These are phyloP conservation scores for Ictidomys tridecemlineatus DNA, from an alignment of 2,113 vertebrate species.

Conservation along the genomic window DNA sequence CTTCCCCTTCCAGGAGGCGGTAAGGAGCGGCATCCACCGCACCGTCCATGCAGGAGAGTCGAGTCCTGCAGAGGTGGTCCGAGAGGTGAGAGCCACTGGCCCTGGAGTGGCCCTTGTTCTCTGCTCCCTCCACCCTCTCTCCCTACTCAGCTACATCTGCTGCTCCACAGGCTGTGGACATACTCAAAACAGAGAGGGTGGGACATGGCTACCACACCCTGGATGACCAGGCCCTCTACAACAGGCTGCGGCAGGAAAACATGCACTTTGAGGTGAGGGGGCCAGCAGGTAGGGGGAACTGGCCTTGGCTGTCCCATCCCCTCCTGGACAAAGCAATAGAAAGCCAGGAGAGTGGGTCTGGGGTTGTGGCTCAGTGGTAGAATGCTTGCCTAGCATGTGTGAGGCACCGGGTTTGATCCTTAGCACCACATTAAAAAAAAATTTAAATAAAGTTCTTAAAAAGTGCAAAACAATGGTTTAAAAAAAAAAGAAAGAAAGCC, in stretches of 20 bases:
- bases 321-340: background rate
- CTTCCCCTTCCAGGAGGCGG: slow-evolving; percentile 91
- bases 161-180: slow-evolving; percentile 92
- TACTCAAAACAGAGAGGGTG: slow-evolving; percentile 94
- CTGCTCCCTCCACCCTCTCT: fast-evolving
- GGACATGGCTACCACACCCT: slow-evolving; percentile 96
- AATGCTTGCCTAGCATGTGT: too few relatives aligned
- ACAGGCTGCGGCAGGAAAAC: slow-evolving; percentile 87
- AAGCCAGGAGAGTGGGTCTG: too few relatives aligned
- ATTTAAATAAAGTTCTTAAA: too few relatives aligned
- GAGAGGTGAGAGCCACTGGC: slow-evolving; percentile 88
- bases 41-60: slow-evolving; percentile 97
- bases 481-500: too few relatives aligned
- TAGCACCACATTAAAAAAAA: too few relatives aligned
- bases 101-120: too few relatives aligned
- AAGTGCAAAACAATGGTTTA: too few relatives aligned
- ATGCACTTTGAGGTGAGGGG: slow-evolving; percentile 97
- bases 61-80: slow-evolving; percentile 88
- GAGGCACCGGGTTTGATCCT: too few relatives aligned
- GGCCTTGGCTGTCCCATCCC: background rate
- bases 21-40: slow-evolving; percentile 91
- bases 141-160: background rate
- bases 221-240: slow-evolving; percentile 91
- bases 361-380: too few relatives aligned
- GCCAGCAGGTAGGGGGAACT: fast-evolving